Conservation (phyloP, 2,888 invertebrate genomes). For the Eurytoma adleriae region DNA sequence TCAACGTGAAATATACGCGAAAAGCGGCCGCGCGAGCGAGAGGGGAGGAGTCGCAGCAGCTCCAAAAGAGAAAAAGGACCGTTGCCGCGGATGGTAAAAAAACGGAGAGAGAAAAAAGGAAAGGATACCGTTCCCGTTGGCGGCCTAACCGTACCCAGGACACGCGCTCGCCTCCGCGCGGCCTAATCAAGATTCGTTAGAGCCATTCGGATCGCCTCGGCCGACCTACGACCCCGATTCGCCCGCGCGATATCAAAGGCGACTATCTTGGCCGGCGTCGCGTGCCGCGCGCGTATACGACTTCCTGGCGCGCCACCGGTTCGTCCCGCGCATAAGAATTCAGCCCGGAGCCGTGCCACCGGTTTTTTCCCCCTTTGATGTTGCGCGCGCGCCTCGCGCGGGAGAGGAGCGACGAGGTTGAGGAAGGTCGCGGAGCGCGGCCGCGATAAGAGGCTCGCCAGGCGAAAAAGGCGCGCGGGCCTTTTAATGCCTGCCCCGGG, state of each 20-base stretch:
- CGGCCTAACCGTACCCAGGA: slow-evolving; percentile 39
- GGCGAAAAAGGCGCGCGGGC: slow-evolving; percentile 50
- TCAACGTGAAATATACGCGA: slow-evolving; percentile 30
- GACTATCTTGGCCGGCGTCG: slow-evolving; percentile 36
- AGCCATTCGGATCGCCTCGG: slow-evolving; percentile 29
- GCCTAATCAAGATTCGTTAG: slow-evolving; percentile 52
- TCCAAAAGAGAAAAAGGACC: no score
- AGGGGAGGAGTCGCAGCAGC: not conserved
- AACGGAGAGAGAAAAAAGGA: not conserved
- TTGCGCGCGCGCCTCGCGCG: not conserved
- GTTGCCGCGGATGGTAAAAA: no score
- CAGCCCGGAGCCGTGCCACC: not conserved
- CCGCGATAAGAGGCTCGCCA: slow-evolving; percentile 59
- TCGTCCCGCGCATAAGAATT: slow-evolving; percentile 26
- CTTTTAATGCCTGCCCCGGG: slow-evolving; percentile 60
- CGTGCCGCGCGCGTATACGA: slow-evolving; percentile 21
- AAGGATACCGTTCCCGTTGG: slow-evolving; percentile 7
- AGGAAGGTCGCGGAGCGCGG: slow-evolving; percentile 2
- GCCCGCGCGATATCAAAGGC: slow-evolving; percentile 28
- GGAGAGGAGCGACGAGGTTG: slow-evolving; percentile 1
- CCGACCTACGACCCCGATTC: slow-evolving; percentile 55
- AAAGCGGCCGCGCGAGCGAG: slow-evolving; percentile 1
- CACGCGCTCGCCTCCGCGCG: not conserved
- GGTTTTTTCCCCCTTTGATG: slow-evolving; percentile 19
- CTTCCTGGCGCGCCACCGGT: slow-evolving; percentile 19